phyloP scores from a whole-genome alignment of 2,113 vertebrate genomes.

The Indicator indicator region DNA sequence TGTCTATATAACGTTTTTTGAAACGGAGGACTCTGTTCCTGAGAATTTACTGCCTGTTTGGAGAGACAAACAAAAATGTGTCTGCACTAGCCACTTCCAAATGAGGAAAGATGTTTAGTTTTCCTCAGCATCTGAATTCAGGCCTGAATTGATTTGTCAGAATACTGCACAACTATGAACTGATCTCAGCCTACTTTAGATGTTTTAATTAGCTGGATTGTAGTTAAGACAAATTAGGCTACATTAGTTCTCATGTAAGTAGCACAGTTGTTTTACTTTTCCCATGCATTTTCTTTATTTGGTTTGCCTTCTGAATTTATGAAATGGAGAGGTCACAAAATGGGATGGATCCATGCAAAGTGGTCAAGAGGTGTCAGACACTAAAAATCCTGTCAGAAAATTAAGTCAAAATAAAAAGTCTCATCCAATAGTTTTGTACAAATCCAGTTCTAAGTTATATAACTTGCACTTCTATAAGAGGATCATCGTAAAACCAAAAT shows the following conservation, averaged over 20 bases:
- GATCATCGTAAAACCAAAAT: neutral
- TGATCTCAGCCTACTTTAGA: neutral
- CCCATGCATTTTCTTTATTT: neutral
- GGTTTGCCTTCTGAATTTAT: neutral
- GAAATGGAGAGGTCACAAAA: neutral
- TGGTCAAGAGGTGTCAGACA: neutral
- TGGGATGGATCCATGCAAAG: neutral
- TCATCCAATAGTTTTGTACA: neutral
- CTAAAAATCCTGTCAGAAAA: neutral
- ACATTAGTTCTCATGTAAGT: neutral
- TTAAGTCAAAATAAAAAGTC: neutral
- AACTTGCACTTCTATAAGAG: neutral
- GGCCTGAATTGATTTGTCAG: neutral
- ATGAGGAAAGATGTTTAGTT: neutral
- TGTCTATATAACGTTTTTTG: neutral
- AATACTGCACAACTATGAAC: neutral
- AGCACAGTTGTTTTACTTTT: neutral
- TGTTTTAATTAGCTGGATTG: neutral
- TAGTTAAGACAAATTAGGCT: neutral
- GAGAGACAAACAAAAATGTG: neutral
- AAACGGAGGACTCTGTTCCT: neutral
- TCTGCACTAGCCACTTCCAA: neutral
- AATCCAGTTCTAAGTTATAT: neutral
- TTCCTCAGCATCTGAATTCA: neutral
- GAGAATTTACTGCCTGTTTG: neutral